phyloP scores from a whole-genome alignment of 2,113 vertebrate species.

The Trogon melanurus region DNA sequence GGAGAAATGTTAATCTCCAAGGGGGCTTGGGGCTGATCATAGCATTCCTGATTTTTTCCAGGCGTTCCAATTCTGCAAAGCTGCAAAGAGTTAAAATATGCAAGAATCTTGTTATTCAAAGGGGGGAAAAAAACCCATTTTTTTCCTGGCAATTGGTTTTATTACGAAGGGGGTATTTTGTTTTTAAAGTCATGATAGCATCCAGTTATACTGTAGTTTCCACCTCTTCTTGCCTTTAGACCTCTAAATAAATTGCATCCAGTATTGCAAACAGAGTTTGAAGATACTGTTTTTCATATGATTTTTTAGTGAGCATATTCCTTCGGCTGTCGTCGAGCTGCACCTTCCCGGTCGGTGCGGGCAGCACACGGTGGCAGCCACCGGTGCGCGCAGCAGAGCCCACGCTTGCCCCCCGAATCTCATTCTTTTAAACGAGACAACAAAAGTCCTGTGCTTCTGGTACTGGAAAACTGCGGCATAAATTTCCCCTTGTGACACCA shows the following conservation, averaged over 20 bases:
- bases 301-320: rapidly evolving
- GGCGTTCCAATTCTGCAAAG: neutral
- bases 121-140: too few species aligned
- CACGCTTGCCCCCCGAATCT: neutral
- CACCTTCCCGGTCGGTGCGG: rapidly evolving
- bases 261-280: neutral
- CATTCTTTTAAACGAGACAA: neutral
- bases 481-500: rapidly evolving
- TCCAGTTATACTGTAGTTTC: neutral
- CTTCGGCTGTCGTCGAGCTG: neutral
- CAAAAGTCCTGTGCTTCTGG: neutral
- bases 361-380: neutral
- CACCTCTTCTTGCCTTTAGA: neutral
- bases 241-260: neutral
- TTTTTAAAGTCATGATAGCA: neutral
- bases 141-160: neutral
- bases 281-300: rapidly evolving
- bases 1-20: slow-evolving; percentile 3
- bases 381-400: neutral
- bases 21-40: neutral
- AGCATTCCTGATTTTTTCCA: slow-evolving; percentile 42
- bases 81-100: slow-evolving; percentile 3
- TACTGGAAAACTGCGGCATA: rapidly evolving
- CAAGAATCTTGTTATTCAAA: neutral
- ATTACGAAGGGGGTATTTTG: neutral